Evolutionary conservation across 2,797 vertebrate genomes (phyloP).

Genomic region (Siniperca scherzeri): DNA sequence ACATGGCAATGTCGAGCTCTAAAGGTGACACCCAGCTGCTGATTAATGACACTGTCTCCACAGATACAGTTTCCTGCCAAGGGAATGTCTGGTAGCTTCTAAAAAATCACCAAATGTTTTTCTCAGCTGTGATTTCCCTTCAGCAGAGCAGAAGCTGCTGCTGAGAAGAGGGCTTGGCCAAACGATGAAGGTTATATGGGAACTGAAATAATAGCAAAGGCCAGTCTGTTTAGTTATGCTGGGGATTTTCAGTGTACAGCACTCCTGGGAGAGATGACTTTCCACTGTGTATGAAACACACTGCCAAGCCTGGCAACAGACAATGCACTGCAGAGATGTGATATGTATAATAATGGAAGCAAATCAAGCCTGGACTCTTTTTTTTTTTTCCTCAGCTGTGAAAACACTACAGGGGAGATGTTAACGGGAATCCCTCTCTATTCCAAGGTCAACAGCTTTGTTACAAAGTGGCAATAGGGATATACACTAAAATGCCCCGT

Average conservation of each 20-base stretch:
- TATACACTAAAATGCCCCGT: constrained; percentile 10
- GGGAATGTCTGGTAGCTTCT: constrained; percentile 34
- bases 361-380: constrained; percentile 58
- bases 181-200: constrained; percentile 51
- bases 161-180: constrained; percentile 51
- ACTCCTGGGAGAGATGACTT: constrained; percentile 70
- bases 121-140: constrained; percentile 38
- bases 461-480: constrained; percentile 28
- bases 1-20: neutral
- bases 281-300: constrained; percentile 43
- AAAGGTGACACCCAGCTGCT: constrained; percentile 40
- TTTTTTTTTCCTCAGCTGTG: constrained; percentile 46
- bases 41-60: constrained; percentile 40
- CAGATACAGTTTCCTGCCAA: constrained; percentile 38
- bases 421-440: constrained; percentile 41
- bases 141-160: constrained; percentile 27
- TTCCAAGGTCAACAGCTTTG: constrained; percentile 59
- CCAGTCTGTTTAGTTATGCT: constrained; percentile 67
- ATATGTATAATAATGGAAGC: constrained; percentile 77
- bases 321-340: constrained; percentile 73
- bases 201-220: constrained; percentile 63
- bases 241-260: constrained; percentile 58
- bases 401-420: constrained; percentile 54
- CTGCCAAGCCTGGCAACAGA: constrained; percentile 69
- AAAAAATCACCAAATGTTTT: constrained; percentile 31